Evolutionary conservation across 2,113 vertebrate species (phyloP), one percentile per base, ranked within the genome.

Genomic region (Myotis yumanensis): DNA sequence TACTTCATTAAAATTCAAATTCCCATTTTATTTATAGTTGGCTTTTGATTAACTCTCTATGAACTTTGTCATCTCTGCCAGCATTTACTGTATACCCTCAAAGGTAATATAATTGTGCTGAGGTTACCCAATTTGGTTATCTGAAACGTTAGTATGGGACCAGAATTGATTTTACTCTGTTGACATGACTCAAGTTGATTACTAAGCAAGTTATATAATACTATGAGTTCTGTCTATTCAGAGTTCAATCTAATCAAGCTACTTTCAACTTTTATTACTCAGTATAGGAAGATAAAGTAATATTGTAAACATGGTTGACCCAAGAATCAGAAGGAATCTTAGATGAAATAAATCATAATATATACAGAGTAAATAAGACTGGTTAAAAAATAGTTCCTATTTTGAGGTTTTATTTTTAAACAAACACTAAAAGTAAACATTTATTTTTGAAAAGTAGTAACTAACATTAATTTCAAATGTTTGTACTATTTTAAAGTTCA

Each of bases 261-360:
- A 97, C 69, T 80, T 97, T 98, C 96, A 97, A 90, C 92, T 98
- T 96, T 97, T 93, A 89, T 97, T 86, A 86, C 77, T 68, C 93
- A 95, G 91, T 95, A 40, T 82, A 92, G 94, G 89, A 96, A 97
- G 95, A 98, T 92, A 86, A 97, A 97, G 96, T 93, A 97, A 89
- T 90, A 97, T 94, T 95, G 93, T 96, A 97, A 98, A 94, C 77
- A 94, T 66, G 6, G 62, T 77, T 96, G 97, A 92, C 91, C 96
- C 96, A 88, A 97, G 68, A 96, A 95, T 96, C 79, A 97, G 97
- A 97, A 97, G 96, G 80, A 95, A 94, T 84, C 91, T 51, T 95
- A 93, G 30, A 96, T 94, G 86, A 97, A 95, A 90, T 92, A 96
- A 97, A 97, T 97, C 95, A 96, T 93, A 95, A 97, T 95, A 93